These are phyloP conservation scores for Elephantulus edwardii DNA, from an alignment of 2,113 vertebrate genomes.

Conservation along the genomic window DNA sequence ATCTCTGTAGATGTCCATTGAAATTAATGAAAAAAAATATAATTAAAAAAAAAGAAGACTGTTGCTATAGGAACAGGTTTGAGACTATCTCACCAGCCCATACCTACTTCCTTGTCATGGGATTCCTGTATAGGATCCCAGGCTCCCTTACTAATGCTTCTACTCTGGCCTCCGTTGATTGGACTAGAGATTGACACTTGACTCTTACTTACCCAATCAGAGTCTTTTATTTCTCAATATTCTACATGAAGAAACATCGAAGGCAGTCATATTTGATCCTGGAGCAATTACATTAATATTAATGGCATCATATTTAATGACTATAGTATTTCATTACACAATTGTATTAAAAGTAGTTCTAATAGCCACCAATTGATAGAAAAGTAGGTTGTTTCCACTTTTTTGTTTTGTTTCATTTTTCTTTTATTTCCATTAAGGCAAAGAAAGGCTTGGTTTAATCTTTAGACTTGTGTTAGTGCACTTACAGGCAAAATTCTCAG, in stretches of 20 bases:
- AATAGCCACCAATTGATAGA: background rate
- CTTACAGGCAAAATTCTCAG: constrained; percentile 19
- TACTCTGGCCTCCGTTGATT: background rate
- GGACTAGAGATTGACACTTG: background rate
- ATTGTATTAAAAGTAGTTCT: background rate
- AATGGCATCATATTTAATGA: background rate
- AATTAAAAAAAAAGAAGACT: too few species aligned
- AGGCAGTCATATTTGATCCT: background rate
- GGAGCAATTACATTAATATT: background rate
- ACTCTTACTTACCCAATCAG: background rate
- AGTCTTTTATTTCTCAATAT: background rate
- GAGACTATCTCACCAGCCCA: background rate
- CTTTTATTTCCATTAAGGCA: background rate
- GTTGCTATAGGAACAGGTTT: background rate
- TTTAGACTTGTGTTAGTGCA: constrained; percentile 10
- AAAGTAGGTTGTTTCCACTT: background rate
- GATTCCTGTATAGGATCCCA: too few species aligned
- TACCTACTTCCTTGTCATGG: background rate
- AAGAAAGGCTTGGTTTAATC: background rate
- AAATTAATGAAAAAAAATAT: too few species aligned
- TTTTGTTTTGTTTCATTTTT: background rate
- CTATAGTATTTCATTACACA: background rate
- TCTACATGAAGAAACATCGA: background rate
- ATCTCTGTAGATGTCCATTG: too few species aligned
- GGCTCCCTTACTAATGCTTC: background rate